These are phyloP conservation scores for Danionella dracula DNA, from an alignment of 2,797 vertebrate species.

Conservation along the genomic window DNA sequence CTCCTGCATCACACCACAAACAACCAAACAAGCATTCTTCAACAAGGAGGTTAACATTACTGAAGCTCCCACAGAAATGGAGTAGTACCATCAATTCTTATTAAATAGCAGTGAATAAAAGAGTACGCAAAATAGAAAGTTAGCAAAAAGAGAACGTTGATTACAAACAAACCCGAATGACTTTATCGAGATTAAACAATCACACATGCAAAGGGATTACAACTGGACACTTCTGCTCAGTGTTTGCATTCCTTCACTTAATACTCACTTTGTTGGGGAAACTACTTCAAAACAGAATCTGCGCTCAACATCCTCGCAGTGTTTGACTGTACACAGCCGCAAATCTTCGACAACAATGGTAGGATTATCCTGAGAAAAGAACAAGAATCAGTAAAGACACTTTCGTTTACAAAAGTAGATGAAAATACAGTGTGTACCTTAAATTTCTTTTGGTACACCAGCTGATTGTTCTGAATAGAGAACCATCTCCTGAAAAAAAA, in stretches of 20 bases:
- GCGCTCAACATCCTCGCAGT: constrained; percentile 93
- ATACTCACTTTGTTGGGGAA: constrained; percentile 94
- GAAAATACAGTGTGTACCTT: constrained; percentile 70
- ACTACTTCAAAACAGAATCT: constrained; percentile 98
- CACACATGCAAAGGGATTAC: too few species aligned
- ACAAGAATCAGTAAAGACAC: neutral
- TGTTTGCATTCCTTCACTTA: too few species aligned
- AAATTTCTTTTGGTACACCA: constrained; percentile 99
- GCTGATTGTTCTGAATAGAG: constrained; percentile 98
- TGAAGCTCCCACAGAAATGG: too few species aligned
- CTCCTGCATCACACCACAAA: constrained; percentile 72
- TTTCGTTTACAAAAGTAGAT: neutral
- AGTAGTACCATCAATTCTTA: too few species aligned
- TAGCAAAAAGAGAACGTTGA: too few species aligned
- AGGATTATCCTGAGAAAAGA: constrained; percentile 79
- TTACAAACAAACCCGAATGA: too few species aligned
- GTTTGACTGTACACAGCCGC: constrained; percentile 93
- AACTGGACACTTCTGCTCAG: too few species aligned
- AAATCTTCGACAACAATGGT: constrained; percentile 96
- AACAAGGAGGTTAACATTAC: too few species aligned
- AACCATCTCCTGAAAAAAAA: constrained; percentile 90
- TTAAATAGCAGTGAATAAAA: too few species aligned
- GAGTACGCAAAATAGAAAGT: too few species aligned
- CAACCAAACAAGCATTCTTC: neutral
- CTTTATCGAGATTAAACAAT: too few species aligned